These are phyloP conservation scores for Artemia franciscana DNA, from an alignment of 1,140 invertebrate genomes.

Conservation along the genomic window DNA sequence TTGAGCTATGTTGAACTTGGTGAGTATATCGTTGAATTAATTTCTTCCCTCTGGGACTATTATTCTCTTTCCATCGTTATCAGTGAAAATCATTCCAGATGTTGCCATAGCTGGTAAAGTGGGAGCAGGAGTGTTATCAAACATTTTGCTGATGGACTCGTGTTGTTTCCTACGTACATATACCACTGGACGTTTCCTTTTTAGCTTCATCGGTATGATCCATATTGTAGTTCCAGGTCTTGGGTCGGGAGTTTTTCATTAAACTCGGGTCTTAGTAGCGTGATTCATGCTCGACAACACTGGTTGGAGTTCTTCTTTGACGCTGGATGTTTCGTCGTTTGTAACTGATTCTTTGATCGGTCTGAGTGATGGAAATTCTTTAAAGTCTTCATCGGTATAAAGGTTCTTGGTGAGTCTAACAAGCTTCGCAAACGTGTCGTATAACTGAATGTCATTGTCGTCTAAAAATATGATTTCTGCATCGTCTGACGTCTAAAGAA, in stretches of 20 bases:
- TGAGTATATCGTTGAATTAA: neutral
- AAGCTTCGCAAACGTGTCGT: neutral
- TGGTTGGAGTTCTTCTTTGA: neutral
- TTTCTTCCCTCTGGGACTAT: neutral
- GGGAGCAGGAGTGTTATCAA: neutral
- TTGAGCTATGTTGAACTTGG: neutral
- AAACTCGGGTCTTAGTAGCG: neutral
- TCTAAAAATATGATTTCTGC: neutral
- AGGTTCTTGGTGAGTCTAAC: neutral
- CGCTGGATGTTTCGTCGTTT: neutral
- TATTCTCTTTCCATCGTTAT: neutral
- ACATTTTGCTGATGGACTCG: neutral
- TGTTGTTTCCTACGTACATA: neutral
- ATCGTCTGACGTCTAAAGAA: neutral
- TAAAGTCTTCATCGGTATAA: constrained; percentile 1
- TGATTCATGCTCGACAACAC: neutral
- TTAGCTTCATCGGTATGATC: neutral
- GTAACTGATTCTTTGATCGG: neutral
- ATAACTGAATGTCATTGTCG: neutral
- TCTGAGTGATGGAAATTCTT: neutral
- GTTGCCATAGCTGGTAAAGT: neutral
- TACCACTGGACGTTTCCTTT: neutral
- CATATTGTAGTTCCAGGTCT: neutral
- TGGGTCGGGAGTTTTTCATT: neutral
- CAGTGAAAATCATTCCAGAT: neutral